Conservation (phyloP, 2,888 invertebrate genomes). For the Eupithecia pulchellata region DNA sequence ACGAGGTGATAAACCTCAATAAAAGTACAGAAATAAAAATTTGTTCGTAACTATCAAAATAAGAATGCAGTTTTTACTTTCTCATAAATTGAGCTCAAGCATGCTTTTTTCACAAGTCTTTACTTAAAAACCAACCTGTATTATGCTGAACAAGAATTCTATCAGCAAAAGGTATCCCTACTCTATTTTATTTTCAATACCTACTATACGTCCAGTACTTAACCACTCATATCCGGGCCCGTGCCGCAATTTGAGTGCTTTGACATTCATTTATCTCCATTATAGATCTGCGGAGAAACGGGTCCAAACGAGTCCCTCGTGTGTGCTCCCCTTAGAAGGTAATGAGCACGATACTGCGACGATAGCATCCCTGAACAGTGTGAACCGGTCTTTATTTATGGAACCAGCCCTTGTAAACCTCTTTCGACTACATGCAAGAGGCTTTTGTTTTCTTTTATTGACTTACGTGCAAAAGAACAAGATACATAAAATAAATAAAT, state of each 20-base stretch:
- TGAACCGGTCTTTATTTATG: conserved; percentile 43
- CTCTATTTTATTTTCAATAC: not conserved
- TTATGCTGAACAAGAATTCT: no score
- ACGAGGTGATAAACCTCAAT: no score
- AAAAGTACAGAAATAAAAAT: no score
- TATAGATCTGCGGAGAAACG: conserved; percentile 69
- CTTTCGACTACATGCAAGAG: not conserved
- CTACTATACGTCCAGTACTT: conserved; percentile 18
- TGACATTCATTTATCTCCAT: conserved; percentile 84
- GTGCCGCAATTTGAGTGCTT: conserved; percentile 72
- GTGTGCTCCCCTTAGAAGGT: conserved; percentile 54
- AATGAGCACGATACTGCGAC: conserved; percentile 45
- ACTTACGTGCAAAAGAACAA: not conserved
- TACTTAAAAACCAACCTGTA: no score
- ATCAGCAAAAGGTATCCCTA: not conserved
- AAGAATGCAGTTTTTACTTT: no score
- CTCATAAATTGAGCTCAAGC: no score
- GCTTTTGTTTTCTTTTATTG: not conserved
- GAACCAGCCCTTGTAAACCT: not conserved
- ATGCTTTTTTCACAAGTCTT: no score
- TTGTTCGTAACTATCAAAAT: no score
- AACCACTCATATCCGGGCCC: conserved; percentile 31
- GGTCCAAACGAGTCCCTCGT: conserved; percentile 63
- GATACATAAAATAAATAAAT: no score
- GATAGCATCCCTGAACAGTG: conserved; percentile 42